Evolutionary conservation across 2,797 vertebrate species (phyloP), one percentile per base, ranked within the genome.

Genomic region (Sebastes dallii): DNA sequence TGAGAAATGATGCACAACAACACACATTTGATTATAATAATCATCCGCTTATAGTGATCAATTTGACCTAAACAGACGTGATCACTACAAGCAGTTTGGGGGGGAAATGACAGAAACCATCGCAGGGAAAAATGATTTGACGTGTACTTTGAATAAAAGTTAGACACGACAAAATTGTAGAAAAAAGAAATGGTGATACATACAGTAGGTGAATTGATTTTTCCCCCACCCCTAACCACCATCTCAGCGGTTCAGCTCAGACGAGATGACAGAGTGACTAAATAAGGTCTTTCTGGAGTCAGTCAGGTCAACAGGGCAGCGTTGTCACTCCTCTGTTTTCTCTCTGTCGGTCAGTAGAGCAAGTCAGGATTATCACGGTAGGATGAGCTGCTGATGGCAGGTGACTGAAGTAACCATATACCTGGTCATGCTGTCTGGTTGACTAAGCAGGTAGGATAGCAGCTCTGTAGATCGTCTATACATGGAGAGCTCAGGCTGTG

Each of bases 271-370:
- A 24, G 8, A 64, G 8, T 9, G 52, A 55, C 78, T 34, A 27
- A 65, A 59, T 64, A 30, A 70, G 12, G 27, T 34, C 54, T 42
- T 30, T 69, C 3, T 72, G 2, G 8, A 42, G 22, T 55, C 12
- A 2, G 29, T 55, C 64, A 5, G 62, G 52, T 89, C 74, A 78
- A 3, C 61, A 4, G 14, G 29, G 34, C 16, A 14, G 25, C 5
- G 12, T 56, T 72, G 11, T 77, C 52, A 65, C 80, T 76, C 59
- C 66, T 52, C 68, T 25, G 16, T 27, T 29, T 61, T 46, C 42
- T 68, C 13, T 81, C 46, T 79, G 69, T 66, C 24, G 61, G 84
- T 87, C 88, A 89, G 88, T 77, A 55, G 85, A 90, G 75, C 81
- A 82, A 74, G 78, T 72, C 77, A 12, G 86, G 85, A 91, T 93